Conservation (phyloP, 1,140 invertebrate species). For the Drosophila micromelanica region DNA sequence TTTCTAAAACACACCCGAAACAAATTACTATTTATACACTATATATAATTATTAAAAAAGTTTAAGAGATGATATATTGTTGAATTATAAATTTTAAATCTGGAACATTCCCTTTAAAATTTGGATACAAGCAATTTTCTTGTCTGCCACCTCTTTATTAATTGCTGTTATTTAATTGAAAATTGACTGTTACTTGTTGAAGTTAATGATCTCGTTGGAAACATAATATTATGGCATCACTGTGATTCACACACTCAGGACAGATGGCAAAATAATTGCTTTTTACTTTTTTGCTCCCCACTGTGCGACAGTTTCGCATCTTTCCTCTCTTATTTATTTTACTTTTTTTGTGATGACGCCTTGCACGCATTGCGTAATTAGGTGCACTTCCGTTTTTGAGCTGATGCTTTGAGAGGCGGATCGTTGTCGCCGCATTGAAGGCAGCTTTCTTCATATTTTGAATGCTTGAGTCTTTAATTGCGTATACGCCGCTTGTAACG, state of each 20-base stretch:
- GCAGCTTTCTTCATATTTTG: slow-evolving; percentile 76
- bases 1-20: too few relatives aligned
- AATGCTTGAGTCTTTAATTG: slow-evolving; percentile 72
- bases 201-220: background rate
- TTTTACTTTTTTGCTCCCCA: background rate
- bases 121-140: too few relatives aligned
- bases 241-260: slow-evolving; percentile 3
- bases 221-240: background rate
- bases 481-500: slow-evolving; percentile 76
- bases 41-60: too few relatives aligned
- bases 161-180: too few relatives aligned
- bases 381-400: slow-evolving; percentile 66
- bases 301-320: background rate
- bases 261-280: background rate
- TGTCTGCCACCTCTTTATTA: too few relatives aligned
- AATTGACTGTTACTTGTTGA: too few relatives aligned
- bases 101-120: too few relatives aligned
- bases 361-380: slow-evolving; percentile 68
- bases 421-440: slow-evolving; percentile 67
- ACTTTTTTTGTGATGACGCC: slow-evolving; percentile 25
- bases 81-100: too few relatives aligned
- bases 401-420: slow-evolving; percentile 6
- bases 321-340: slow-evolving; percentile 1
- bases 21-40: too few relatives aligned
- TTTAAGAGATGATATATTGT: too few relatives aligned